Evolutionary conservation across 2,113 vertebrate species (phyloP).

Genomic region (Aspiorhynchus laticeps): DNA sequence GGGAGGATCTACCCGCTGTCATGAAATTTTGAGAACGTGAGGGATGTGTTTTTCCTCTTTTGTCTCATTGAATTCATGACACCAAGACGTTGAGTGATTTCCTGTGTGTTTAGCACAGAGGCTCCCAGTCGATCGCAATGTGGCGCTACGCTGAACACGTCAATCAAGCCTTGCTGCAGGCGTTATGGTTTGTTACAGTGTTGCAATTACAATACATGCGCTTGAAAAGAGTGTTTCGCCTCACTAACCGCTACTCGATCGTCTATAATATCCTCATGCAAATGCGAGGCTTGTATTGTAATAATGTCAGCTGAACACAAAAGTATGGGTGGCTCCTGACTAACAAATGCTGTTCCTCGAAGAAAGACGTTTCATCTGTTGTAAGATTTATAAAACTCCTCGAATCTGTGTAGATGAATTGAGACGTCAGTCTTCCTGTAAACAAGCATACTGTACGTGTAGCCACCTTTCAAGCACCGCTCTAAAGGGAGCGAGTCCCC

Average conservation of each 20-base stretch:
- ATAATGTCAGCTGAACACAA: slow-evolving; percentile 11
- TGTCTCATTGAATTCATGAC: slow-evolving; percentile 44
- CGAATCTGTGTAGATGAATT: slow-evolving; percentile 16
- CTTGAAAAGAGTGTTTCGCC: slow-evolving; percentile 44
- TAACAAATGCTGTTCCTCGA: slow-evolving; percentile 8
- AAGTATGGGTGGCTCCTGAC: slow-evolving; percentile 21
- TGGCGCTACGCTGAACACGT: slow-evolving; percentile 45
- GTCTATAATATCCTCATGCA: slow-evolving; percentile 24
- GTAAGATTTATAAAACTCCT: slow-evolving; percentile 15
- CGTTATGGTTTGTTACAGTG: slow-evolving; percentile 49
- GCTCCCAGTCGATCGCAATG: slow-evolving; percentile 50
- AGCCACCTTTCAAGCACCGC: slow-evolving; percentile 41
- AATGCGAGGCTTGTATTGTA: slow-evolving; percentile 34
- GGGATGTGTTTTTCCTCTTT: slow-evolving; percentile 7
- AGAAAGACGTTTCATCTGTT: background rate
- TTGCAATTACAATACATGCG: slow-evolving; percentile 54
- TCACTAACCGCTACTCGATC: slow-evolving; percentile 28
- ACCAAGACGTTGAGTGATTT: slow-evolving; percentile 44
- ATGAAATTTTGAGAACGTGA: background rate
- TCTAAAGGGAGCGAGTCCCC: slow-evolving; percentile 40
- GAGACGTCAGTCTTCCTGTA: slow-evolving; percentile 30
- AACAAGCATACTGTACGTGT: slow-evolving; percentile 41
- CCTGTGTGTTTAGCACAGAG: slow-evolving; percentile 55
- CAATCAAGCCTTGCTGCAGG: slow-evolving; percentile 54
- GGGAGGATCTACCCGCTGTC: background rate